Base-by-base conservation (phyloP, 2,888 invertebrate species). In the Agelastica alni region DNA sequence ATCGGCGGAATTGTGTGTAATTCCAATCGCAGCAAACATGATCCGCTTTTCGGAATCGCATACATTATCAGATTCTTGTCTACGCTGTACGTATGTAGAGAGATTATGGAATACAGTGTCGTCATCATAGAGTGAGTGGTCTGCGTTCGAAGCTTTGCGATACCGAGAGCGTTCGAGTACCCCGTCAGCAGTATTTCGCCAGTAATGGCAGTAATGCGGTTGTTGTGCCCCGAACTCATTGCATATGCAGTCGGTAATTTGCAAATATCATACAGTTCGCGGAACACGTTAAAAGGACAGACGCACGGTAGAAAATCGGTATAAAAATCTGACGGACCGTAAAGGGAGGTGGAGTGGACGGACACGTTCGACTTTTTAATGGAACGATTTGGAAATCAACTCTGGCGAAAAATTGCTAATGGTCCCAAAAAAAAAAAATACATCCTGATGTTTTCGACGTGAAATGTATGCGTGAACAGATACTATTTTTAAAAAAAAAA, bases 191-290 rank as follows among this genome's bases (percentile, higher is more conserved):
- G 37, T 39, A 39, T 39, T 39, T 39, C 37, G 37, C 37, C 37
- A 39, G 20, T 39, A 37, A 37, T 12, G 37, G 37, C 17, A 20
- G 37, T 39, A 20, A 39, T 39, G 37, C 20, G 37, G 37, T 39
- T 39, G 37, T 39, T 39, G 37, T 12, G 37, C 37, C 52, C 22
- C 41, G 53, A 44, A 37, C 53, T 54, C 44, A 48, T 55, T 43
- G 56, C 56, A 51, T 56, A 43, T 56, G 47, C 56, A 56, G 42
- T 47, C 34, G 31, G 46, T 37, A 17, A 47, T 52, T 51, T 51
- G 34, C 56, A 44, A 52, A 47, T 47, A 51, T 51, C 47, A 46
- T 43, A 47, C 46, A 51, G 55, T 55, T 55, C 55, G 51, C 26
- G 41, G 45, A 55, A 51, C 41, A 55, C 45, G 45, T 39, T 52